Evolutionary conservation across 2,888 invertebrate genomes (phyloP).

Genomic region (Andrena hattorfiana): DNA sequence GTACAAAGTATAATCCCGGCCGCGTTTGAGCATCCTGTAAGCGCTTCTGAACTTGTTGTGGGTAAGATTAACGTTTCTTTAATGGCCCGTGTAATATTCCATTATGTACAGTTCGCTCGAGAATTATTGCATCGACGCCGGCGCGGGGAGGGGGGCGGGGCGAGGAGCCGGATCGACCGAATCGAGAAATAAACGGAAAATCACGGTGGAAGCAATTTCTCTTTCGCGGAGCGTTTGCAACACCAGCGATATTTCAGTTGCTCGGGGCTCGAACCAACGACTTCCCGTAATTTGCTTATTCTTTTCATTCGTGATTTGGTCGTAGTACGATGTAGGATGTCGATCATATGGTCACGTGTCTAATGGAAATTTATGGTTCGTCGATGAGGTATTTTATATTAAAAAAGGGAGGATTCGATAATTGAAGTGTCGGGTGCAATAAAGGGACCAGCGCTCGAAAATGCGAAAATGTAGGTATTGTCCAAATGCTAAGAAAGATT

Average conservation of each 20-base stretch:
- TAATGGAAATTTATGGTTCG: too few species aligned
- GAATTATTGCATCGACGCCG: conserved; percentile 73
- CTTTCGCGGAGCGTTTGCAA: conserved; percentile 7
- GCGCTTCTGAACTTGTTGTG: conserved; percentile 83
- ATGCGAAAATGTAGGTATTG: too few species aligned
- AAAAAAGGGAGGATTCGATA: too few species aligned
- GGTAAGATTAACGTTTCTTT: conserved; percentile 84
- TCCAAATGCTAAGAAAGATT: too few species aligned
- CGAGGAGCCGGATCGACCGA: conserved; percentile 47
- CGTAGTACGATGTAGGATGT: neutral
- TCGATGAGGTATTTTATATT: too few species aligned
- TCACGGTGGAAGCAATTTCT: conserved; percentile 38
- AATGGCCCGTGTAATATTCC: conserved; percentile 85
- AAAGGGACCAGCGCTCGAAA: too few species aligned
- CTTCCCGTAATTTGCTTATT: conserved; percentile 10
- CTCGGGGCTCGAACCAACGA: neutral
- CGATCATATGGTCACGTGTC: too few species aligned
- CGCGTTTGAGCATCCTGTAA: conserved; percentile 76
- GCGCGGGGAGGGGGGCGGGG: conserved; percentile 4
- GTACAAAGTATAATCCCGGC: conserved; percentile 78
- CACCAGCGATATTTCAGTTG: conserved; percentile 18
- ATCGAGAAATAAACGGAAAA: conserved; percentile 49
- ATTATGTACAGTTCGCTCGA: conserved; percentile 78
- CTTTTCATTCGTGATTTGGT: neutral
- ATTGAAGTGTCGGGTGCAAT: too few species aligned